A percentile compares a stretch with the other conserved stretches of the same genome.
Evolutionary conservation across 2,888 invertebrate genomes (phyloP).

Genomic region (Penaeus monodon): DNA sequence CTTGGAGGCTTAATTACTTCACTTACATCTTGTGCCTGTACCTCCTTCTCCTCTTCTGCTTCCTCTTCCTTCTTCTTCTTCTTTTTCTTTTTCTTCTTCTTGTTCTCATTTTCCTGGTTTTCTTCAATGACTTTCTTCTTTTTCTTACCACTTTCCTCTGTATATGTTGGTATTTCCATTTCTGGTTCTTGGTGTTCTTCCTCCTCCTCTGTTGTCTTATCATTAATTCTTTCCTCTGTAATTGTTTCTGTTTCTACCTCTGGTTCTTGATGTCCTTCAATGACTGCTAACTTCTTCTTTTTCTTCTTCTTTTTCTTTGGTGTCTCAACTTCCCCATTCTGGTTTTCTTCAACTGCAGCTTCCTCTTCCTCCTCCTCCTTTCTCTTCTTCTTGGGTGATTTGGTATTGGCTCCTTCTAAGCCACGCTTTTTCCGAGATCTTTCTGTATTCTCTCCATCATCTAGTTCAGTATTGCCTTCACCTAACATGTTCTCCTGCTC

Average conservation of each 20-base stretch:
- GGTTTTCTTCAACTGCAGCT: background rate
- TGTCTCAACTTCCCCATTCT: background rate
- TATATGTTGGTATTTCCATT: background rate
- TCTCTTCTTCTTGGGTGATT: background rate
- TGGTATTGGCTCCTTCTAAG: too few relatives aligned
- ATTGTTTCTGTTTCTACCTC: slow-evolving; percentile 42
- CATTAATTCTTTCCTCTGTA: background rate
- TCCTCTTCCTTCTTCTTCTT: slow-evolving; percentile 29
- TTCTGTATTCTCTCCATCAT: background rate
- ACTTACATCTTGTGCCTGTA: slow-evolving; percentile 19
- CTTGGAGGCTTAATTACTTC: background rate
- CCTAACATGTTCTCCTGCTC: background rate
- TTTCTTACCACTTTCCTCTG: background rate
- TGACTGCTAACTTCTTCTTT: slow-evolving; percentile 46
- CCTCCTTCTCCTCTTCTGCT: slow-evolving; percentile 14
- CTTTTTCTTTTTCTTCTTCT: background rate
- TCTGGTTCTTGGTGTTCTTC: background rate
- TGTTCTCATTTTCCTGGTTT: background rate
- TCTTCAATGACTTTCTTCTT: background rate
- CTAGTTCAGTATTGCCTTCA: slow-evolving; percentile 51
- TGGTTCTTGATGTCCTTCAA: slow-evolving; percentile 60
- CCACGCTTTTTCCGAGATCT: background rate
- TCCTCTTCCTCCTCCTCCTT: background rate
- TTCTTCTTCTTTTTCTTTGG: slow-evolving; percentile 36
- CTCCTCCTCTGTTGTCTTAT: background rate